Base-by-base conservation (phyloP, 1,140 invertebrate species). In the Trichomalopsis sarcophagae region DNA sequence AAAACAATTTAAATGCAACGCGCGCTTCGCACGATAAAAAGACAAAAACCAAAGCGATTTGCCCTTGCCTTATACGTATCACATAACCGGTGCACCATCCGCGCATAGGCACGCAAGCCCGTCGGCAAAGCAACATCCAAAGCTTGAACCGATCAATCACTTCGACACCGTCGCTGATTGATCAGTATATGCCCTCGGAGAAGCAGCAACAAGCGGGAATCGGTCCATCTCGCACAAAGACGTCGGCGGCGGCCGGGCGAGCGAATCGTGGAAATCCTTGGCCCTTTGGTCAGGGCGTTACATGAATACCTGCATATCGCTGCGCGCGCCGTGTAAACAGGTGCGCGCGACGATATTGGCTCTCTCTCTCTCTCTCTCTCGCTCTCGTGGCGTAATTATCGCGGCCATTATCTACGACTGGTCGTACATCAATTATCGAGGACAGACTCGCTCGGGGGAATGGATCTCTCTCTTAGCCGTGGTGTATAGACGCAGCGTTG, bases 341-440 rank as follows among this genome's bases (percentile, higher is more conserved):
- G 73, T 44, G 88, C 85, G 87, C 81, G 87, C 81, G 87, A 86
- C 55, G 87, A 89, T 89, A 91, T 91, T 91, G 90, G 90, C 87
- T 91, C 27, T 27, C 27, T 1, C 27, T 27, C 27, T 27, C 27
- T 27, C 27, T 27, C 27, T 27, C 27, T 27, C 27, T 27, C 27
- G 1, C 27, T 27, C 55, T 86, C 86, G 87, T 89, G 14, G 50
- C 40, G 17, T 66, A 66, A 89, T 92, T 91, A 91, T 91, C 89
- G 91, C 89, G 87, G 88, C 89, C 90, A 91, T 92, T 92, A 92
- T 91, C 90, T 21, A 62, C 89, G 87, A 89, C 88, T 23, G 40
- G 87, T 66, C 89, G 92, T 92, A 91, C 91, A 92, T 92, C 91
- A 92, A 92, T 92, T 92, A 92, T 92, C 89, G 90, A 91, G 88